phyloP scores from a whole-genome alignment of 2,888 invertebrate genomes.

The Eulithis testata region DNA sequence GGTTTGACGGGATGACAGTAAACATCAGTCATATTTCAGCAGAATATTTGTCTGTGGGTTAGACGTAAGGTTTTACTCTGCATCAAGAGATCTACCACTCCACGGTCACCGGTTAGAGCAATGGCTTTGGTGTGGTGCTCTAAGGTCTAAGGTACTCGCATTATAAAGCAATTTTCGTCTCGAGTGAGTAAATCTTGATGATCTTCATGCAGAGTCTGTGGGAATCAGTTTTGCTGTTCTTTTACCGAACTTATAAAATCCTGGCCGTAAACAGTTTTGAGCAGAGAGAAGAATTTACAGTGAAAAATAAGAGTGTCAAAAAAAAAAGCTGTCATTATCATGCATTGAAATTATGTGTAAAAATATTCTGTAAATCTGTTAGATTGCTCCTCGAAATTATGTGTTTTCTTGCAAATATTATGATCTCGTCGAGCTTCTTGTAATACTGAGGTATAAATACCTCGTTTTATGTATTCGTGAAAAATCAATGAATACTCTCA shows the following conservation, averaged over 20 bases:
- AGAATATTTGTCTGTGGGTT: not conserved
- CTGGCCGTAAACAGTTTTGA: not conserved
- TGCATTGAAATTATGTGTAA: constrained; percentile 50
- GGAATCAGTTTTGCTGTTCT: not conserved
- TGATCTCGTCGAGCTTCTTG: constrained; percentile 27
- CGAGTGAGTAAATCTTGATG: too few relatives aligned
- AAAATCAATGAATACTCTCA: constrained; percentile 2
- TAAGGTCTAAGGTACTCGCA: too few relatives aligned
- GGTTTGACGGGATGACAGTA: constrained; percentile 52
- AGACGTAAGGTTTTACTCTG: not conserved
- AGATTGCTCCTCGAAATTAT: constrained; percentile 49
- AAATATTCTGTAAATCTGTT: constrained; percentile 40
- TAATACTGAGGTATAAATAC: constrained; percentile 25
- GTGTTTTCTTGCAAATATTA: constrained; percentile 38
- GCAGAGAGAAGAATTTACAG: constrained; percentile 3
- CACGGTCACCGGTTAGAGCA: too few relatives aligned
- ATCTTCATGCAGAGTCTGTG: too few relatives aligned
- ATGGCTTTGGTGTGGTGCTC: too few relatives aligned
- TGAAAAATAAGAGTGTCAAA: constrained; percentile 4
- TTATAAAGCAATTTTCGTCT: too few relatives aligned
- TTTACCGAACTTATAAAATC: not conserved
- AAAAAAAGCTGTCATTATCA: constrained; percentile 46
- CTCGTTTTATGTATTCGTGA: constrained; percentile 8
- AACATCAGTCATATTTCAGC: constrained; percentile 2
- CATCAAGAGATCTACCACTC: not conserved